A percentile compares a stretch with the other conserved stretches of the same genome.
Conservation (phyloP, 2,797 vertebrate species). For the Gallinago stenura region DNA sequence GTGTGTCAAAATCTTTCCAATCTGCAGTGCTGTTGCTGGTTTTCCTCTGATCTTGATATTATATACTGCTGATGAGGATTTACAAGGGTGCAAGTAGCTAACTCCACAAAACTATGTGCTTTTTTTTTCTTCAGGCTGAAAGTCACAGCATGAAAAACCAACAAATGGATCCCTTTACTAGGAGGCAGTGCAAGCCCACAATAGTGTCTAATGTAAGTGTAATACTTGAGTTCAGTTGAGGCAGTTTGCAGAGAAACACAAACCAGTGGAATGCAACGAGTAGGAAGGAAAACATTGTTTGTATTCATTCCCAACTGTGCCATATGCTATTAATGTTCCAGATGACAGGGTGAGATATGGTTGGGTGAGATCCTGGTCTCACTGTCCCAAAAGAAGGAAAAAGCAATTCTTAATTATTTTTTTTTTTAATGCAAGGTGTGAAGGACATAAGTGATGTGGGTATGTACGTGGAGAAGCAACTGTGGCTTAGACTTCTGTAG, state of each 20-base stretch:
- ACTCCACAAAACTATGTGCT: background rate
- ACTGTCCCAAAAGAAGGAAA: background rate
- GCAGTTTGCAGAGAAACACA: background rate
- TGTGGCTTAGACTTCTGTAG: background rate
- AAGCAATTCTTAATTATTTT: background rate
- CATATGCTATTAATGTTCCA: background rate
- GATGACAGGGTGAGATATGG: background rate
- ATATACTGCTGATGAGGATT: background rate
- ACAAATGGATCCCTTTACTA: slow-evolving; percentile 98
- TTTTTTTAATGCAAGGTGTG: background rate
- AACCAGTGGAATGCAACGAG: background rate
- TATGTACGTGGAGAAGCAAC: background rate
- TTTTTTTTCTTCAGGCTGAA: slow-evolving; percentile 86
- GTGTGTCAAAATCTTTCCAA: background rate
- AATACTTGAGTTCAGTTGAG: background rate
- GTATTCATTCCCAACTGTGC: background rate
- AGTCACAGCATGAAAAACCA: slow-evolving; percentile 96
- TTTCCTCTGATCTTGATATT: background rate
- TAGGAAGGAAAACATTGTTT: background rate
- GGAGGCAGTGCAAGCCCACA: slow-evolving; percentile 98
- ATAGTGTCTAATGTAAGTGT: slow-evolving; percentile 97
- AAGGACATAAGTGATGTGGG: background rate
- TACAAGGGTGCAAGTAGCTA: background rate
- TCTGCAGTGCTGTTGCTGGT: background rate
- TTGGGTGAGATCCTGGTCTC: background rate